Percentiles rank a stretch among this genome's conserved stretches.
Evolutionary conservation across 2,797 vertebrate species (phyloP).

Genomic region (Enteromius viviparus): DNA sequence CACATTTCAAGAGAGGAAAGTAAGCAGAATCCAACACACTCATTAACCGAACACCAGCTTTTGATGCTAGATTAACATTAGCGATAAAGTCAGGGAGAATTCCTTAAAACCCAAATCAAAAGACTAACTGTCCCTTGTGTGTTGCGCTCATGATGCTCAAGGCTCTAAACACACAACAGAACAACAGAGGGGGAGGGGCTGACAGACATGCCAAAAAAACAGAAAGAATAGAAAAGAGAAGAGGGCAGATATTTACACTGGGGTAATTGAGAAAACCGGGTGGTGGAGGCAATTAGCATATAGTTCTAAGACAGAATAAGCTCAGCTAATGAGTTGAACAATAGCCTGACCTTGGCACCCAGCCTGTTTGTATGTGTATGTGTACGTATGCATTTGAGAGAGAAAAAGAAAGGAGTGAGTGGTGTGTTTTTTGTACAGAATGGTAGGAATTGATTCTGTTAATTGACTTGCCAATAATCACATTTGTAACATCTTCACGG

Average conservation of each 20-base stretch:
- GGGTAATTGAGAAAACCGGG: conserved; percentile 61
- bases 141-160: conserved; percentile 24
- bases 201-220: conserved; percentile 35
- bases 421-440: conserved; percentile 71
- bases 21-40: background rate
- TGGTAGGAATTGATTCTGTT: conserved; percentile 92
- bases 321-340: conserved; percentile 61
- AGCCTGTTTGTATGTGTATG: conserved; percentile 23
- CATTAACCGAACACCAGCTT: background rate
- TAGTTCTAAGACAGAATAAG: conserved; percentile 56
- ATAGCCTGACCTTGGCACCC: conserved; percentile 50
- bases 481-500: conserved; percentile 96
- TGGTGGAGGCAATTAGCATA: conserved; percentile 61
- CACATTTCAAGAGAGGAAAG: background rate
- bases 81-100: conserved; percentile 8
- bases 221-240: conserved; percentile 54
- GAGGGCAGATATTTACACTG: conserved; percentile 61
- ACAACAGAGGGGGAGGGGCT: conserved; percentile 49
- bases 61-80: conserved; percentile 13
- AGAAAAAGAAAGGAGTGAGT: conserved; percentile 57
- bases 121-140: conserved; percentile 39
- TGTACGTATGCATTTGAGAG: conserved; percentile 33
- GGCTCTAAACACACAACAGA: conserved; percentile 49
- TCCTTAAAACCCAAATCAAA: conserved; percentile 26
- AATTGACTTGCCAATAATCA: conserved; percentile 99